Base-by-base conservation (phyloP, 2,113 vertebrate species). In the Callocephalon fimbriatum region DNA sequence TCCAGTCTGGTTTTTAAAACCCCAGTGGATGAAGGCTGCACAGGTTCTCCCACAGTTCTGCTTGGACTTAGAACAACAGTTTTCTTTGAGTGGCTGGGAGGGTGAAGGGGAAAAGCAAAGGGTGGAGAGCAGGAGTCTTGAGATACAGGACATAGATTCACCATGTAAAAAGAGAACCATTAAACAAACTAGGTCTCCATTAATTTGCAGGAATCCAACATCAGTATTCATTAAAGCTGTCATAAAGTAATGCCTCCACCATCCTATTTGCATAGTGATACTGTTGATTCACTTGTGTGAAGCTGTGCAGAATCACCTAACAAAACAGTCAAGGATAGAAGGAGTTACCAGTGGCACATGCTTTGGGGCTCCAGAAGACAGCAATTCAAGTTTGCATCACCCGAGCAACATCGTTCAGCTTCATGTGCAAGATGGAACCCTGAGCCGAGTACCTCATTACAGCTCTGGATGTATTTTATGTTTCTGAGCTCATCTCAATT, bases 391-490 rank as follows among this genome's bases (percentile, higher is more conserved):
- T 2, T n/a, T 38, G 12, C 53, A 72, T 4, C 3, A 15, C 26
- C 31, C 3, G 1, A 42, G 12, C 37, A 31, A 32, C 7, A 7
- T 14, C 32, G 12, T 32, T n/a, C n/a, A 67, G 35, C 45, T 37
- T 35, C 0, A 0, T 3, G 5, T 3, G 37, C 16, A 20, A 62
- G 19, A 38, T 2, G 1, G 51, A 86, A 12, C 11, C n/a, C 23
- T 0, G 1, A 54, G 48, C 70, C 5, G 2, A 5, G 2, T 10
- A 48, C 11, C 47, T 32, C 84, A 29, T 1, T 71, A 47, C 80
- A 75, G 37, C 26, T 32, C 51, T 67, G 38, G 9, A 37, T n/a
- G 29, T 12, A 66, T 32, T 29, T 53, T 2, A n/a, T 2, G 5
- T 18, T 20, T 44, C 53, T 4, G 0, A 40, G n/a, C 9, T 45